Evolutionary conservation across 2,797 vertebrate genomes (phyloP).

Genomic region (Falco berigora): DNA sequence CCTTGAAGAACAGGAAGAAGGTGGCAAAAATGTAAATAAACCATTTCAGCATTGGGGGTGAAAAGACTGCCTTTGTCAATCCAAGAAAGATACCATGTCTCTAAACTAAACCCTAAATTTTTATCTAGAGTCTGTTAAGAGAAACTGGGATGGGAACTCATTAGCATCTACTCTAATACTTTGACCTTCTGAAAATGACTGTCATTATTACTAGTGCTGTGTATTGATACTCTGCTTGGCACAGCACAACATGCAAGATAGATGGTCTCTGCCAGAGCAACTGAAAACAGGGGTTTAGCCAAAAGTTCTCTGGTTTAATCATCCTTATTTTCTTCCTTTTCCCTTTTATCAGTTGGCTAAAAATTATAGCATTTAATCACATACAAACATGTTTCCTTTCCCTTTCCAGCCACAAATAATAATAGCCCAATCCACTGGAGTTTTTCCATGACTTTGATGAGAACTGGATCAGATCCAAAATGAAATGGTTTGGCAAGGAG

Average conservation of each 20-base stretch:
- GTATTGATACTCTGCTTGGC: background rate
- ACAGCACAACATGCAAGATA: background rate
- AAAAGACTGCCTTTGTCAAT: background rate
- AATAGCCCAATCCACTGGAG: conserved; percentile 8
- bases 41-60: background rate
- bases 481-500: conserved; percentile 15
- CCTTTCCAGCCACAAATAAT: conserved; percentile 6
- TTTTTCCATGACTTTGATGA: conserved; percentile 10
- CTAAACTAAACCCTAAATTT: background rate
- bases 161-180: background rate
- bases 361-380: conserved; percentile 16
- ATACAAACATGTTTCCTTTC: background rate
- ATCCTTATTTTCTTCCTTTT: background rate
- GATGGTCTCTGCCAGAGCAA: background rate
- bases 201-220: background rate
- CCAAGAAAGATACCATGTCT: background rate
- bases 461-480: background rate
- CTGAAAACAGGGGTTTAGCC: background rate
- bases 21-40: background rate
- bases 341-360: background rate
- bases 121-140: background rate
- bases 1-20: background rate
- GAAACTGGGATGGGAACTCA: background rate
- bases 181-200: conserved; percentile 9
- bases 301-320: background rate